These are phyloP conservation scores for Drosophila teissieri DNA, from an alignment of 1,140 invertebrate genomes.

Conservation along the genomic window DNA sequence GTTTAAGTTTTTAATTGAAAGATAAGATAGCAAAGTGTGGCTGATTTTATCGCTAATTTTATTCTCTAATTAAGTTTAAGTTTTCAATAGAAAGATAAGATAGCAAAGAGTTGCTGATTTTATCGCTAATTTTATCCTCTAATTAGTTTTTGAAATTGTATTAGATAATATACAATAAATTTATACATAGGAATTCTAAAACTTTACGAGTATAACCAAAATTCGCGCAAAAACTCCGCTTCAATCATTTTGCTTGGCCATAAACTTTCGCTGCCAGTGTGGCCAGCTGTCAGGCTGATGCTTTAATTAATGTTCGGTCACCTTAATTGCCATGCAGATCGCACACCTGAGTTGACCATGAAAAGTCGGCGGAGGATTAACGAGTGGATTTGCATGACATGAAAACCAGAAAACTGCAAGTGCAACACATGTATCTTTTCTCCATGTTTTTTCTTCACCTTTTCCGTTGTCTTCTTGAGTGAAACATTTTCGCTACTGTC, in stretches of 20 bases:
- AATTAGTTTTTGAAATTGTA: no score
- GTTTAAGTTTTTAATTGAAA: not conserved
- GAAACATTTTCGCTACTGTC: slow-evolving; percentile 33
- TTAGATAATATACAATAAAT: no score
- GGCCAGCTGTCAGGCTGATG: slow-evolving; percentile 35
- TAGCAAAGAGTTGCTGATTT: no score
- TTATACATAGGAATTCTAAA: no score
- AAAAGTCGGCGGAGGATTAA: slow-evolving; percentile 25
- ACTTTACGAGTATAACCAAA: not conserved
- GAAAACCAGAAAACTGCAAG: slow-evolving; percentile 37
- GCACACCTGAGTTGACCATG: slow-evolving; percentile 38
- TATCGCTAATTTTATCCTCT: no score
- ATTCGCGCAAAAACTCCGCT: not conserved
- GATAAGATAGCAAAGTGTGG: not conserved
- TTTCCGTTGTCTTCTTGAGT: slow-evolving; percentile 10
- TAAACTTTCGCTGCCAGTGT: slow-evolving; percentile 40
- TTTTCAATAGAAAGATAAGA: no score
- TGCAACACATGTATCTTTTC: slow-evolving; percentile 12
- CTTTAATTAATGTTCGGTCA: slow-evolving; percentile 37
- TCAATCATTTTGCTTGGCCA: slow-evolving; percentile 2
- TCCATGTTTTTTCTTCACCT: not conserved
- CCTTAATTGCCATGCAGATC: slow-evolving; percentile 36
- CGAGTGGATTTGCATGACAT: slow-evolving; percentile 36
- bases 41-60: not conserved
- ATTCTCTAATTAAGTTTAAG: no score